Evolutionary conservation across 92 coral and sea anemone genomes (phyloP).

Genomic region (Diadumene lineata): DNA sequence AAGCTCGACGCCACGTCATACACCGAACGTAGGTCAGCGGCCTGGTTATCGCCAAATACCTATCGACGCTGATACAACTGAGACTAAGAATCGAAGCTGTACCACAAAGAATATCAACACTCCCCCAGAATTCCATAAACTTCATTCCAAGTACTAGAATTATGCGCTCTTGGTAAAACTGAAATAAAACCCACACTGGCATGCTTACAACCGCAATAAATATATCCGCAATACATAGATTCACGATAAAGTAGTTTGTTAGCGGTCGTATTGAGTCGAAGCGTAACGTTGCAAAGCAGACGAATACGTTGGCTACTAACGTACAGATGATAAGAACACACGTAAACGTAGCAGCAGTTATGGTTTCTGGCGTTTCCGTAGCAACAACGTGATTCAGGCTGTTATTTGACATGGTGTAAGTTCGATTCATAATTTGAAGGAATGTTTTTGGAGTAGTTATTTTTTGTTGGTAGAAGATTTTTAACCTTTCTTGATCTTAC

Average conservation of each 20-base stretch:
- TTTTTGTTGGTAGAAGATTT: no score
- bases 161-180: slow-evolving; percentile 41
- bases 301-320: slow-evolving; percentile 60
- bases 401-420: background rate
- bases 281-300: slow-evolving; percentile 75
- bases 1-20: slow-evolving; percentile 59
- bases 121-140: slow-evolving; percentile 64
- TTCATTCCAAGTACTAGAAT: slow-evolving; percentile 38
- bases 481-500: no score
- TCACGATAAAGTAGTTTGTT: slow-evolving; percentile 81
- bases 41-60: slow-evolving; percentile 73
- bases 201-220: slow-evolving; percentile 79
- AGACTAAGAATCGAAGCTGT: slow-evolving; percentile 87
- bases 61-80: slow-evolving; percentile 77
- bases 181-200: slow-evolving; percentile 80
- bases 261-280: slow-evolving; percentile 58
- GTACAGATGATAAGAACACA: slow-evolving; percentile 67
- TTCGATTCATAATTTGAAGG: slow-evolving; percentile 7
- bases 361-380: slow-evolving; percentile 35
- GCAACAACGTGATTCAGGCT: background rate
- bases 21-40: slow-evolving; percentile 62
- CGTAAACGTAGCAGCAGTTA: slow-evolving; percentile 57
- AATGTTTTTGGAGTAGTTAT: no score
- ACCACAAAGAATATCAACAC: slow-evolving; percentile 77
- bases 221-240: slow-evolving; percentile 83